These are phyloP conservation scores for Phoxinus phoxinus DNA, from an alignment of 2,113 vertebrate species.

Conservation along the genomic window DNA sequence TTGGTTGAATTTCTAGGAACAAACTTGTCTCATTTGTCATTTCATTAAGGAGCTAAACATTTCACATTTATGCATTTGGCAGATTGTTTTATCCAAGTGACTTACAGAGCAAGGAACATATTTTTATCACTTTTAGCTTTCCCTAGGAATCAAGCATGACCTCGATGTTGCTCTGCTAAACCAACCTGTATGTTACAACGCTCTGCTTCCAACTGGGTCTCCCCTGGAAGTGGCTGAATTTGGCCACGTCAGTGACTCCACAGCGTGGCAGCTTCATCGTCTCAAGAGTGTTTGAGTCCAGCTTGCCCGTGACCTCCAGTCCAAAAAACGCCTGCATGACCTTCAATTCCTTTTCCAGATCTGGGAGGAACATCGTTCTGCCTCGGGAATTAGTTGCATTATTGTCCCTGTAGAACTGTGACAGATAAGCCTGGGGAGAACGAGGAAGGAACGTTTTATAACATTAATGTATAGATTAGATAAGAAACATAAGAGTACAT, in stretches of 20 bases:
- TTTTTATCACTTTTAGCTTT: too few species aligned
- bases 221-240: slow-evolving; percentile 73
- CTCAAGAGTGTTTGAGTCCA: slow-evolving; percentile 69
- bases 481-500: too few species aligned
- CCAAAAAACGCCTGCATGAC: slow-evolving; percentile 77
- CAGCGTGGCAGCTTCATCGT: slow-evolving; percentile 74
- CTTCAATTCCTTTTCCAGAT: slow-evolving; percentile 65
- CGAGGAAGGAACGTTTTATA: background rate
- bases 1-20: background rate
- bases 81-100: too few species aligned
- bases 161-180: background rate
- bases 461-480: too few species aligned
- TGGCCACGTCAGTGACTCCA: slow-evolving; percentile 74
- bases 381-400: slow-evolving; percentile 24
- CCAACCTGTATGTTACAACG: slow-evolving; percentile 77
- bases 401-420: slow-evolving; percentile 60
- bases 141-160: too few species aligned
- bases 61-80: too few species aligned
- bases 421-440: slow-evolving; percentile 64
- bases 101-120: too few species aligned
- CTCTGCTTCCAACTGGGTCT: slow-evolving; percentile 76
- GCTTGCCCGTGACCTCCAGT: slow-evolving; percentile 70
- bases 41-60: background rate
- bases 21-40: background rate
- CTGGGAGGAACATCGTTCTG: background rate